Evolutionary conservation across 2,888 invertebrate species (phyloP).

Genomic region (Apocheima hispidaria): DNA sequence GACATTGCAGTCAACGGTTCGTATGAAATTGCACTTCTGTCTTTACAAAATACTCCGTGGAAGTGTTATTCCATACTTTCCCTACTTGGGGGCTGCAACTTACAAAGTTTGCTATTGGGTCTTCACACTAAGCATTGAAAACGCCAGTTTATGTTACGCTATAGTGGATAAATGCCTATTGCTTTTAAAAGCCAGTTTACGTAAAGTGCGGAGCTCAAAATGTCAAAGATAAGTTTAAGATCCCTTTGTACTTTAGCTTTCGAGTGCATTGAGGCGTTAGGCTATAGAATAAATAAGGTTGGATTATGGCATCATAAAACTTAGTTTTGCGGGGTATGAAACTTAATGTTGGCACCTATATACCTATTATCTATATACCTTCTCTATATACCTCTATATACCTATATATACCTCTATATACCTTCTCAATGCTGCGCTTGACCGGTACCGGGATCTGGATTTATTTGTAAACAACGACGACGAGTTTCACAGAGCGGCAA

Average conservation of each 20-base stretch:
- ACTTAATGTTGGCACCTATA: not conserved
- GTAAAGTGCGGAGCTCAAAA: slow-evolving; percentile 37
- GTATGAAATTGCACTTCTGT: slow-evolving; percentile 23
- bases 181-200: slow-evolving; percentile 47
- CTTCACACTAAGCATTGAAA: slow-evolving; percentile 56
- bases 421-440: too few species aligned
- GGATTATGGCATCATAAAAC: slow-evolving; percentile 21
- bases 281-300: slow-evolving; percentile 34
- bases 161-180: slow-evolving; percentile 49
- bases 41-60: not conserved
- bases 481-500: too few species aligned
- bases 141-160: slow-evolving; percentile 48
- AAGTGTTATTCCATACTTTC: slow-evolving; percentile 59
- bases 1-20: slow-evolving; percentile 2
- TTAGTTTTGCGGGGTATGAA: not conserved
- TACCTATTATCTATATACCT: too few species aligned
- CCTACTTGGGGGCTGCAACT: slow-evolving; percentile 54
- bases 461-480: too few species aligned
- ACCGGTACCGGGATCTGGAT: too few species aligned
- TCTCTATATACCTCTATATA: too few species aligned
- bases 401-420: too few species aligned
- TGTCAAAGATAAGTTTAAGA: slow-evolving; percentile 39
- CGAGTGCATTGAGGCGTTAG: slow-evolving; percentile 37
- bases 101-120: slow-evolving; percentile 59
- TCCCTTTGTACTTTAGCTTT: slow-evolving; percentile 31